Conservation (phyloP, 2,113 vertebrate species). For the Prochilodus magdalenae region DNA sequence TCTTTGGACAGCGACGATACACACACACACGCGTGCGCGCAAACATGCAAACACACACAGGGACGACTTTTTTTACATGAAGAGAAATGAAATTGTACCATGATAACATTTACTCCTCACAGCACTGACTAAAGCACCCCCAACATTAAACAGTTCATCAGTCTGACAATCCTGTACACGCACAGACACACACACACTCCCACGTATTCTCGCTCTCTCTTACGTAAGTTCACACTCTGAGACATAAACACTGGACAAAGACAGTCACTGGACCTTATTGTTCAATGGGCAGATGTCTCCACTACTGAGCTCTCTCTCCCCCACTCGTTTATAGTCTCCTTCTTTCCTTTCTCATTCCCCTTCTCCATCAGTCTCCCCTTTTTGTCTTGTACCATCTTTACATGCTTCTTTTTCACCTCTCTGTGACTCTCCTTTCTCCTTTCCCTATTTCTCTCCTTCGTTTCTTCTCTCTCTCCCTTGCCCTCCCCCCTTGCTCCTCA, state of each 20-base stretch:
- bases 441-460: neutral
- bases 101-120: slow-evolving; percentile 77
- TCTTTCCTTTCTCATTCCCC: no score
- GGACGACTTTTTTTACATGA: no score
- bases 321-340: no score
- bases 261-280: slow-evolving; percentile 4
- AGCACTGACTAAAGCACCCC: slow-evolving; percentile 26
- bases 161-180: slow-evolving; percentile 67
- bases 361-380: no score
- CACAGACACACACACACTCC: slow-evolving; percentile 61
- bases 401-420: no score
- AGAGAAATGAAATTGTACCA: slow-evolving; percentile 44
- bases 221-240: slow-evolving; percentile 4
- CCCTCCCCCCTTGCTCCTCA: no score
- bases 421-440: no score
- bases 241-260: slow-evolving; percentile 20
- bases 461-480: neutral
- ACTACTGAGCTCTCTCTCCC: slow-evolving; percentile 17
- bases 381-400: no score
- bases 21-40: no score
- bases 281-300: neutral
- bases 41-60: no score
- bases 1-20: no score
- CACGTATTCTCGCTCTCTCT: slow-evolving; percentile 38
- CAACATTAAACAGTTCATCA: slow-evolving; percentile 70